Conservation (phyloP, 1,140 invertebrate genomes). For the Linepithema humile region DNA sequence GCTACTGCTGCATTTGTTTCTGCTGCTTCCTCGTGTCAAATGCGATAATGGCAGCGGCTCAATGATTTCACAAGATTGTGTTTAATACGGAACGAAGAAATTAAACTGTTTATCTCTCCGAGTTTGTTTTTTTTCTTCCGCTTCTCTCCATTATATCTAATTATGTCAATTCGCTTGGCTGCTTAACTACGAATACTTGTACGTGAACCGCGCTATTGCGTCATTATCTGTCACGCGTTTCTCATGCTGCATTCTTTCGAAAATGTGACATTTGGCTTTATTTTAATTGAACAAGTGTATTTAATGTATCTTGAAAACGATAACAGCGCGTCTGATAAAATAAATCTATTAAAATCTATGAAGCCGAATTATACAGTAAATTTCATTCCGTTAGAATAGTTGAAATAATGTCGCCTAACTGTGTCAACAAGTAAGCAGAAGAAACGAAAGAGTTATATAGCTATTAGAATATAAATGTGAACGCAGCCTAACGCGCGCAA, state of each 20-base stretch:
- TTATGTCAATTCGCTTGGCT: neutral
- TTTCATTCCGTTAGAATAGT: neutral
- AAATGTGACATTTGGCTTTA: neutral
- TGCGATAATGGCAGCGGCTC: neutral
- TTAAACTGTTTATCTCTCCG: neutral
- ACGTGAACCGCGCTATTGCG: neutral
- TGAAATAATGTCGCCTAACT: neutral
- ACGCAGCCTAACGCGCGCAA: constrained; percentile 35
- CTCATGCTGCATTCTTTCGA: neutral
- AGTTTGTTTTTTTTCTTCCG: neutral
- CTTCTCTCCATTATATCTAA: neutral
- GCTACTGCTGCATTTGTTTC: neutral
- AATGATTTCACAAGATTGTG: neutral
- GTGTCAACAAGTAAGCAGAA: neutral
- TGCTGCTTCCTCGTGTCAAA: neutral
- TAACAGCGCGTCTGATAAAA: neutral
- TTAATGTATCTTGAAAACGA: too few species aligned
- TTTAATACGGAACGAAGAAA: neutral
- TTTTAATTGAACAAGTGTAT: neutral
- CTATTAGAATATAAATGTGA: constrained; percentile 33
- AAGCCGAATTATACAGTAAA: too few species aligned
- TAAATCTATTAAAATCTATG: neutral
- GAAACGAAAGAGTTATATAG: neutral
- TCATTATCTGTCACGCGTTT: neutral
- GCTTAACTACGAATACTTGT: neutral